phyloP scores from a whole-genome alignment of 2,113 vertebrate species.

The Calidris pugnax region DNA sequence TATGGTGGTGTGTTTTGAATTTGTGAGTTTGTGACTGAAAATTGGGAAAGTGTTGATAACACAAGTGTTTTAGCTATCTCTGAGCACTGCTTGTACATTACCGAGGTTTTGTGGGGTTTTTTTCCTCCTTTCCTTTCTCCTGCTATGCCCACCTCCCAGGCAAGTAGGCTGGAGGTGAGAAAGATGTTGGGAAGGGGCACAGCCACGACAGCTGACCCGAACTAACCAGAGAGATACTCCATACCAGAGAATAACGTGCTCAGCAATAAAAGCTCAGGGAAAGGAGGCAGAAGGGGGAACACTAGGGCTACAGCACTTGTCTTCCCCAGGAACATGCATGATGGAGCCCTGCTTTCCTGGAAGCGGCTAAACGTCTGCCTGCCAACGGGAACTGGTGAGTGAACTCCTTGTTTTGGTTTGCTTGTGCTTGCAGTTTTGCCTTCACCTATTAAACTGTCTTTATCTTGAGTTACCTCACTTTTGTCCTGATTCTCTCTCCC shows the following conservation, averaged over 20 bases:
- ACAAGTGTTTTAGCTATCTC: neutral
- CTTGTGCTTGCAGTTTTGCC: neutral
- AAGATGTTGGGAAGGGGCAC: neutral
- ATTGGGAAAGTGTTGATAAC: neutral
- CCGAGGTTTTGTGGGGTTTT: rapidly evolving
- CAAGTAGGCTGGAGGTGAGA: neutral
- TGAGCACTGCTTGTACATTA: neutral
- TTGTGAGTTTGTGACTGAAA: neutral
- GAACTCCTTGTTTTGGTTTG: neutral
- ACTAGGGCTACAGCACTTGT: neutral
- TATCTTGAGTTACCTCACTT: neutral
- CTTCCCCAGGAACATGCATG: rapidly evolving
- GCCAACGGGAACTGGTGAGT: neutral
- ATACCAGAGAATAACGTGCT: rapidly evolving
- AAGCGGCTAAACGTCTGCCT: neutral
- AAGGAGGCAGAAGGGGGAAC: neutral
- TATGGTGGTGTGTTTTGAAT: neutral
- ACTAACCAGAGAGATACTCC: neutral
- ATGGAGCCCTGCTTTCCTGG: neutral
- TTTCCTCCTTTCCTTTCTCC: neutral
- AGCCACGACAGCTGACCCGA: neutral
- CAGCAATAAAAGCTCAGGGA: neutral
- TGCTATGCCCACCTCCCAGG: rapidly evolving
- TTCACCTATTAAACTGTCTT: neutral
- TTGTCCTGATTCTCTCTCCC: neutral